Evolutionary conservation across 2,888 invertebrate species (phyloP), one percentile per base, ranked within the genome.

Genomic region (Odiellus spinosus): DNA sequence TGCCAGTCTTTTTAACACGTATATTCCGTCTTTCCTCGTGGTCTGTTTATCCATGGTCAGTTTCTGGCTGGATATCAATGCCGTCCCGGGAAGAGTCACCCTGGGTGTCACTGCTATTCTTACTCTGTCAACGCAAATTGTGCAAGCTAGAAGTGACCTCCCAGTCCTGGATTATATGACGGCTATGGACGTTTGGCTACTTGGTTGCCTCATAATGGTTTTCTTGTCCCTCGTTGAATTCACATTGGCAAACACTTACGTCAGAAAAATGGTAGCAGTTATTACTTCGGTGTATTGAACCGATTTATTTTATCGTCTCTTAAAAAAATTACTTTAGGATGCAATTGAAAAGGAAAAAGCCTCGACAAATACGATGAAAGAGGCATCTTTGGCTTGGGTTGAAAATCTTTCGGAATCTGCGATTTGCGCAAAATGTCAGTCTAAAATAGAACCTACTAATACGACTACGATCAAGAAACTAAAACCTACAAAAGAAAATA

Each of bases 1-100:
- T 10, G 48, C 48, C 10, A 46, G 43, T 33, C 35, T 53, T 11
- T 35, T 53, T 3, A 51, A 49, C 38, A 46, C 48, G 2, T 53
- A 47, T 39, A 45, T 49, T 15, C 53, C 53, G 1, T 47, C 47
- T 10, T 45, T 47, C 2, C 36, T 53, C 20, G 46, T 51, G 8
- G 53, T 53, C 1, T 40, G 44, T 12, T 42, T 51, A 42, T 47
- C 45, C 14, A 49, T 45, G 49, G 40, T 53, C 2, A 42, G 45
- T 2, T 53, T 53, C 33, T 53, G 53, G 53, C 17, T 53, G 3
- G 46, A 45, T 12, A 45, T 47, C 14, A 51, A 53, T 3, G 49
- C 49, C 2, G 53, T 53, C 8, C 53, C 53, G 1, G 53, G 45
- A 6, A 49, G 53, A 39, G 51, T 51, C 20, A 48, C 51, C 1